phyloP scores from a whole-genome alignment of 1,140 invertebrate genomes.

The Meloidogyne exigua region DNA sequence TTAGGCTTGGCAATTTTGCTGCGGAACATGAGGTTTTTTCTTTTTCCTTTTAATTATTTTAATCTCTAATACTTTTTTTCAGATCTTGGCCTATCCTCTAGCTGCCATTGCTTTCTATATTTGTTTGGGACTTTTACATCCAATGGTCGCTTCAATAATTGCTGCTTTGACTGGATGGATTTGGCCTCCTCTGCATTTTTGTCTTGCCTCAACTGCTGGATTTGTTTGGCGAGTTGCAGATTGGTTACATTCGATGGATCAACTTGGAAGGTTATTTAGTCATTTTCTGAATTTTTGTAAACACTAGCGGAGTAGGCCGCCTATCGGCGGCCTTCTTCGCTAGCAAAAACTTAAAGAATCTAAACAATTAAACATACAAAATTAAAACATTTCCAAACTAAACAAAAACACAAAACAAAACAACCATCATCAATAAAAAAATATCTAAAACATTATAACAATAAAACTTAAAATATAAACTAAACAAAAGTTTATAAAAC shows the following conservation, averaged over 20 bases:
- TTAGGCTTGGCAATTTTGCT: constrained; percentile 4
- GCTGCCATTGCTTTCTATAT: background rate
- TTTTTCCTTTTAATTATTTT: too few species aligned
- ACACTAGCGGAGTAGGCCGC: too few species aligned
- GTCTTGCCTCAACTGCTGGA: background rate
- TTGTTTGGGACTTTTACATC: background rate
- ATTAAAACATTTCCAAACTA: too few species aligned
- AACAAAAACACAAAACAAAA: too few species aligned
- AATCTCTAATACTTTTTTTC: background rate
- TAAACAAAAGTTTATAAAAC: too few species aligned
- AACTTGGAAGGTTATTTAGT: background rate
- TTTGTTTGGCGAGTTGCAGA: constrained; percentile 1
- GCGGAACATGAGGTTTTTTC: background rate
- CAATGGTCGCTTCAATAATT: background rate
- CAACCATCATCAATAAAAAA: too few species aligned
- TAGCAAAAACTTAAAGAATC: too few species aligned
- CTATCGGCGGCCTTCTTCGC: too few species aligned
- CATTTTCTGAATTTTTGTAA: too few species aligned
- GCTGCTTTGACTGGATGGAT: background rate
- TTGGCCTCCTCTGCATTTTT: background rate
- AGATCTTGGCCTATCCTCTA: constrained; percentile 1
- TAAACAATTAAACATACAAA: too few species aligned
- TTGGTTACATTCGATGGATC: background rate
- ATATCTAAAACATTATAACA: too few species aligned
- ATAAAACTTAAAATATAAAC: too few species aligned